Conservation (phyloP, 2,113 vertebrate genomes). For the Spilogale gracilis region DNA sequence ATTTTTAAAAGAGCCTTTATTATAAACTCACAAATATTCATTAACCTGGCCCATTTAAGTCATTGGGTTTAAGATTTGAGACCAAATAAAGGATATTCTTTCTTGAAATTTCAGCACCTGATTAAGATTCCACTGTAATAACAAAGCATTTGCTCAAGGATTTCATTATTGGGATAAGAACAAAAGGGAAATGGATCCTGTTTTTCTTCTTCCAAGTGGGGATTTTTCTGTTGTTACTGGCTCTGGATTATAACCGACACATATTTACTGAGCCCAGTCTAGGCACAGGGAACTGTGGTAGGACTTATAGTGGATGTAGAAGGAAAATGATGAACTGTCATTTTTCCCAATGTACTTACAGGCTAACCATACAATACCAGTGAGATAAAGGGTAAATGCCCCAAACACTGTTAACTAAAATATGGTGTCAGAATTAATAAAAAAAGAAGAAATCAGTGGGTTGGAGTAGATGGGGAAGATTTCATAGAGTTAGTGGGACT, state of each 20-base stretch:
- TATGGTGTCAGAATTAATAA: neutral
- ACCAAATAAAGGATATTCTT: neutral
- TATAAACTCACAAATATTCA: neutral
- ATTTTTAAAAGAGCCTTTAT: too few relatives aligned
- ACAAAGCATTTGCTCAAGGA: neutral
- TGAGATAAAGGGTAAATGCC: neutral
- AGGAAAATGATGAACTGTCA: neutral
- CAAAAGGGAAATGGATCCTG: neutral
- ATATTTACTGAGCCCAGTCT: neutral
- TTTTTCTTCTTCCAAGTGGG: neutral
- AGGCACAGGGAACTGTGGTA: neutral
- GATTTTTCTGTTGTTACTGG: neutral
- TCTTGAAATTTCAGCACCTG: neutral
- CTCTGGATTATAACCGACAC: neutral
- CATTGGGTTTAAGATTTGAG: neutral
- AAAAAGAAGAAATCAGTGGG: neutral
- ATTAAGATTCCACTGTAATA: neutral
- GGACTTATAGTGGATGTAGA: neutral
- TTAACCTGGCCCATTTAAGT: neutral
- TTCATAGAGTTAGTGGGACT: neutral
- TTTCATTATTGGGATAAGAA: neutral
- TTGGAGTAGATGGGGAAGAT: neutral
- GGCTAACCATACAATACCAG: neutral
- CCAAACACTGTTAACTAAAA: neutral
- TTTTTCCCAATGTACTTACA: neutral